These are phyloP conservation scores for Sciurus carolinensis DNA, from an alignment of 2,797 vertebrate species.

Conservation along the genomic window DNA sequence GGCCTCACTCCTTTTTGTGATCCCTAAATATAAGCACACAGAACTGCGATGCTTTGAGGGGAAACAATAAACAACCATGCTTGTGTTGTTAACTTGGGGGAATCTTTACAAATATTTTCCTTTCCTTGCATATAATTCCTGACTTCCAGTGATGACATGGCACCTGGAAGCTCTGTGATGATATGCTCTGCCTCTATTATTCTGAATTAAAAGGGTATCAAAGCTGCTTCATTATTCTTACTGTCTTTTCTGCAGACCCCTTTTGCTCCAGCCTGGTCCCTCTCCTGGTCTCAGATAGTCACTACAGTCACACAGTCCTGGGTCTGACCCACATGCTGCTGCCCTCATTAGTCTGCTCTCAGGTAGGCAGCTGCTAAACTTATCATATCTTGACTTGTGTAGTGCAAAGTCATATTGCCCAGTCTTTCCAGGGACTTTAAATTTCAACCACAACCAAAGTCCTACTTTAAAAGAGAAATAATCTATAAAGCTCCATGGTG, in stretches of 20 bases:
- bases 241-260: neutral
- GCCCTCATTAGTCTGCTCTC: neutral
- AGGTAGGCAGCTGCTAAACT: neutral
- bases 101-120: neutral
- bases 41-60: neutral
- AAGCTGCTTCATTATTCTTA: neutral
- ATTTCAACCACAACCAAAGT: slow-evolving; percentile 40
- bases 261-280: neutral
- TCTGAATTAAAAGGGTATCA: neutral
- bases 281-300: neutral
- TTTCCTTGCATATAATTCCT: neutral
- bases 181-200: neutral
- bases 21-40: neutral
- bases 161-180: neutral
- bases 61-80: neutral
- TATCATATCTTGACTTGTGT: neutral
- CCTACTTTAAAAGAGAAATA: neutral
- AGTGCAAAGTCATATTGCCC: neutral
- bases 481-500: neutral
- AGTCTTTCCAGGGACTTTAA: neutral
- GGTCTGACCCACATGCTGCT: accelerated
- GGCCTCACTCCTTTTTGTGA: neutral
- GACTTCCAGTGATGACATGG: neutral
- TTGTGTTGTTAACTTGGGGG: neutral
- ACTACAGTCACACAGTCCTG: neutral